Base-by-base conservation (phyloP, 1,140 invertebrate species). In the Sarcophaga peregrina region DNA sequence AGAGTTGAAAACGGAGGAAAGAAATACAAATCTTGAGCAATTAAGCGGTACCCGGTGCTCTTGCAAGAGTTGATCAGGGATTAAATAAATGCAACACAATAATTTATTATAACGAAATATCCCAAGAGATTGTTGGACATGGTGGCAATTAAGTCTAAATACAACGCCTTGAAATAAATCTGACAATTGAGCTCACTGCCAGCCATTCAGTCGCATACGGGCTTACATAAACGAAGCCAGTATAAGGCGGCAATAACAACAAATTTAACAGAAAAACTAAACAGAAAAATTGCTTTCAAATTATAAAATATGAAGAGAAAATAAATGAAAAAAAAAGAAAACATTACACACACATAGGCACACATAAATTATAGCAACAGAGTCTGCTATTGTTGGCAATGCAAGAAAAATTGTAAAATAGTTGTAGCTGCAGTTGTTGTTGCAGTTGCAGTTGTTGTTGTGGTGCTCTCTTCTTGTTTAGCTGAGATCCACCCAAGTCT, bases 81-180 rank as follows among this genome's bases (percentile, higher is more conserved):
- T 78, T 78, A 78, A 78, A 68, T n/a, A 68, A 68, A 68, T 68
- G 62, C 62, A 68, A 68, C 25, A 68, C 62, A 68, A 37, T 68
- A 68, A 68, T 78, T 78, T 50, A 78, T 50, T 78, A 50, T 50
- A 78, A 78, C 17, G 25, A 78, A 78, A 50, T 78, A 47, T 78
- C 47, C 47, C 75, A 78, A 50, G 47, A 50, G 47, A 68, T 68
- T 78, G 47, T 8, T 37, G 25, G 25, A 37, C 25, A 37, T 37
- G 11, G 47, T 78, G 75, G 75, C 75, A 78, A 78, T 78, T 78
- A 78, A 78, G 75, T 78, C 75, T 45, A 78, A 78, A 78, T 78
- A 78, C 75, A 78, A 78, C 75, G 75, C 75, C 75, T 52, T 78
- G 75, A 50, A 78, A 78, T 78, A 78, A 78, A 78, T 48, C 75